phyloP scores from a whole-genome alignment of 2,113 vertebrate genomes.

The Nymphicus hollandicus region DNA sequence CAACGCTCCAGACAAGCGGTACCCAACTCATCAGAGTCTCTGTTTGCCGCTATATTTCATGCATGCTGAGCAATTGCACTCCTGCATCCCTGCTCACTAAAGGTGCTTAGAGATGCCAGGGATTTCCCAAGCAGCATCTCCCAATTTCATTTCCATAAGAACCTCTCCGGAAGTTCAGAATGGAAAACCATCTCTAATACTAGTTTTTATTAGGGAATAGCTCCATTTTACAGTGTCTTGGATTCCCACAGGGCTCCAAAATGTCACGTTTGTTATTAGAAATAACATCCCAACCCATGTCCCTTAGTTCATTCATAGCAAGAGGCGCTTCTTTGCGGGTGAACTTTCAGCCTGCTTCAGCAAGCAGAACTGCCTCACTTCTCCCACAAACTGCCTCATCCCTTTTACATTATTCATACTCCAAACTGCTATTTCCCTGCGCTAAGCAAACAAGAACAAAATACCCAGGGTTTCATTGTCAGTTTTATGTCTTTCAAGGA shows the following conservation, averaged over 20 bases:
- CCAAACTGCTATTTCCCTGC: slow-evolving; percentile 5
- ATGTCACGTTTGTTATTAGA: background rate
- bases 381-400: background rate
- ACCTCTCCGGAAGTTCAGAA: background rate
- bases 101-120: background rate
- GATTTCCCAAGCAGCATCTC: background rate
- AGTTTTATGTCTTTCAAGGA: background rate
- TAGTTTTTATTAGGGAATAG: background rate
- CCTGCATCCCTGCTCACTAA: background rate
- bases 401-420: slow-evolving; percentile 50
- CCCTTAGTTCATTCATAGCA: background rate
- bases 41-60: background rate
- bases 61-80: background rate
- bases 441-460: slow-evolving; percentile 26
- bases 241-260: background rate
- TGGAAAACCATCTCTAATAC: background rate
- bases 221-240: background rate
- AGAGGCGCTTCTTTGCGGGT: background rate
- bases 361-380: background rate
- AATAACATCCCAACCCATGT: background rate
- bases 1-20: background rate
- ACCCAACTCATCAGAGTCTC: too few species aligned
- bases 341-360: background rate
- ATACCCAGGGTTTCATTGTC: background rate
- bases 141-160: background rate